Percentiles rank a stretch among this genome's conserved stretches.
Conservation (phyloP, 2,888 invertebrate genomes). For the Erannis defoliaria region DNA sequence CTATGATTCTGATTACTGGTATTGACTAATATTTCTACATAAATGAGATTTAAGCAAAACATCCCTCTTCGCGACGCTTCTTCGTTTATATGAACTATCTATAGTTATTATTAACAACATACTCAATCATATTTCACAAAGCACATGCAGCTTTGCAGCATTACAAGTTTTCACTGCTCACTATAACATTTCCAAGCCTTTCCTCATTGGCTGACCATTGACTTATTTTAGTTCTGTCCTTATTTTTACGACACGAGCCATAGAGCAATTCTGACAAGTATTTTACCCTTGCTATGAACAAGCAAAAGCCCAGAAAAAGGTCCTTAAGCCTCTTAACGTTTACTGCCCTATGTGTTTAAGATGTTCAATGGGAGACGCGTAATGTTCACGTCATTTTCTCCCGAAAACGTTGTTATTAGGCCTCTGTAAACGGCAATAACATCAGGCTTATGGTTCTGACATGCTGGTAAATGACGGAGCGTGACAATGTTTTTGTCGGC, state of each 20-base stretch:
- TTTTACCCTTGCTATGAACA: constrained; percentile 2
- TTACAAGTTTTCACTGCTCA: background rate
- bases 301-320: constrained; percentile 23
- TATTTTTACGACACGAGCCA: constrained; percentile 8
- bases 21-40: too few species aligned
- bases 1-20: too few species aligned
- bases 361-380: constrained; percentile 36
- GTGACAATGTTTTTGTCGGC: constrained; percentile 16
- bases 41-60: background rate
- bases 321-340: constrained; percentile 7
- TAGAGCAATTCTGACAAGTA: constrained; percentile 14
- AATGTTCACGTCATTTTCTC: constrained; percentile 49
- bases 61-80: too few species aligned
- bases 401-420: constrained; percentile 57
- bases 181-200: background rate
- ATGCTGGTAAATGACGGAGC: constrained; percentile 31
- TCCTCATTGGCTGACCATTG: constrained; percentile 4
- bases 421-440: constrained; percentile 50
- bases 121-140: too few species aligned
- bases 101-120: too few species aligned
- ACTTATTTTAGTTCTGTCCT: background rate
- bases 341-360: constrained; percentile 35
- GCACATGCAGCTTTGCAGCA: background rate
- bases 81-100: too few species aligned
- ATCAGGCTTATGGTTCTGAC: constrained; percentile 41